Evolutionary conservation across 2,113 vertebrate genomes (phyloP).

Genomic region (Solea senegalensis): DNA sequence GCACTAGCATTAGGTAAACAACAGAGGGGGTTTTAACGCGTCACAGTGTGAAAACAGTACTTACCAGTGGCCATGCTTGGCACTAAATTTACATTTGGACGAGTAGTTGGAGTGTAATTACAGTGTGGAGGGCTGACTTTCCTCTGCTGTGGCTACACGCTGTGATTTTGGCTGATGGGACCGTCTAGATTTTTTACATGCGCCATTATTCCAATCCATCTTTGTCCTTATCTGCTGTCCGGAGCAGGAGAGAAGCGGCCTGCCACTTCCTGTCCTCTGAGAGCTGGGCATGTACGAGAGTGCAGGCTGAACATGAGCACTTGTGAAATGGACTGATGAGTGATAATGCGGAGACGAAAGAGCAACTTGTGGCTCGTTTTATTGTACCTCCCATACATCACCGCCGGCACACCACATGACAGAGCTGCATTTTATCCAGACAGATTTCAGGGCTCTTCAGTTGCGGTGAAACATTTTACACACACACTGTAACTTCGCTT

Average conservation of each 20-base stretch:
- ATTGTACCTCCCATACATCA: slow-evolving; percentile 29
- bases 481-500: slow-evolving; percentile 9
- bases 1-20: too few relatives aligned
- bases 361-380: slow-evolving; percentile 21
- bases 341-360: slow-evolving; percentile 20
- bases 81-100: slow-evolving; percentile 44
- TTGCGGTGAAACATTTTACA: slow-evolving; percentile 19
- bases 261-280: slow-evolving; percentile 30
- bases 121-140: slow-evolving; percentile 35
- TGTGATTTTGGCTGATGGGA: slow-evolving; percentile 62
- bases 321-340: slow-evolving; percentile 35
- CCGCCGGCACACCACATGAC: neutral
- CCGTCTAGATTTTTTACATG: slow-evolving; percentile 31
- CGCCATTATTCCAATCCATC: slow-evolving; percentile 64
- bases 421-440: slow-evolving; percentile 1
- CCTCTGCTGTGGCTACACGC: slow-evolving; percentile 28
- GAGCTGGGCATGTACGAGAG: neutral
- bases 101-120: slow-evolving; percentile 51
- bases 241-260: slow-evolving; percentile 46
- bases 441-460: neutral
- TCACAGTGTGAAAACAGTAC: neutral
- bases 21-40: neutral
- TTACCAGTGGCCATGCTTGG: neutral
- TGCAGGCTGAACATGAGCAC: slow-evolving; percentile 3
- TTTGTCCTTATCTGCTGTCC: slow-evolving; percentile 57